Evolutionary conservation across 2,888 invertebrate species (phyloP).

Genomic region (Melieria crassipennis): DNA sequence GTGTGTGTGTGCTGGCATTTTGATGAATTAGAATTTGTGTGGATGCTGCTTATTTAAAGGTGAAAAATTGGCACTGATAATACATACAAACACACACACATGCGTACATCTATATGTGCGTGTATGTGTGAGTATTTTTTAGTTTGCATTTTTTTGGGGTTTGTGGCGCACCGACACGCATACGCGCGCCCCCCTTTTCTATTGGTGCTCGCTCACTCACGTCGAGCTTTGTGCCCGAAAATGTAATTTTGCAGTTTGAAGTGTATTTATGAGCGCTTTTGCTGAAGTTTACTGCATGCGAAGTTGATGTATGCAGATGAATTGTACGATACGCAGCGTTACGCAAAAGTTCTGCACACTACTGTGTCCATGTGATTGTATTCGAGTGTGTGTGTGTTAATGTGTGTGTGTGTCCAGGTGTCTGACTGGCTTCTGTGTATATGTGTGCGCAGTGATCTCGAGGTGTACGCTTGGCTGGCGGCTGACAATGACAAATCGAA

Average conservation of each 20-base stretch:
- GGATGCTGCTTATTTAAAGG: conserved; percentile 12
- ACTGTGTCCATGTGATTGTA: background rate
- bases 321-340: background rate
- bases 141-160: too few species aligned
- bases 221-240: background rate
- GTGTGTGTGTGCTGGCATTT: background rate
- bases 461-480: background rate
- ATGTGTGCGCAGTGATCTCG: background rate
- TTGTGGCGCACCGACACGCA: background rate
- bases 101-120: too few species aligned
- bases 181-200: too few species aligned
- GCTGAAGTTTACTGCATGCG: conserved; percentile 14
- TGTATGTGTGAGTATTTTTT: too few species aligned
- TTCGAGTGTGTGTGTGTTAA: background rate
- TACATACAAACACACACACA: background rate
- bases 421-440: too few species aligned
- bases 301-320: conserved; percentile 27
- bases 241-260: conserved; percentile 26
- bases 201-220: background rate
- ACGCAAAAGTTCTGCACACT: background rate
- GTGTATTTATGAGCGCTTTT: conserved; percentile 20
- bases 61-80: conserved; percentile 3
- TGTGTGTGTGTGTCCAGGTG: conserved; percentile 4
- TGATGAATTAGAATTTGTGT: conserved; percentile 15
- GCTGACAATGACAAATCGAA: conserved; percentile 32